Evolutionary conservation across 2,113 vertebrate species (phyloP).

Genomic region (Arothron firmamentum): DNA sequence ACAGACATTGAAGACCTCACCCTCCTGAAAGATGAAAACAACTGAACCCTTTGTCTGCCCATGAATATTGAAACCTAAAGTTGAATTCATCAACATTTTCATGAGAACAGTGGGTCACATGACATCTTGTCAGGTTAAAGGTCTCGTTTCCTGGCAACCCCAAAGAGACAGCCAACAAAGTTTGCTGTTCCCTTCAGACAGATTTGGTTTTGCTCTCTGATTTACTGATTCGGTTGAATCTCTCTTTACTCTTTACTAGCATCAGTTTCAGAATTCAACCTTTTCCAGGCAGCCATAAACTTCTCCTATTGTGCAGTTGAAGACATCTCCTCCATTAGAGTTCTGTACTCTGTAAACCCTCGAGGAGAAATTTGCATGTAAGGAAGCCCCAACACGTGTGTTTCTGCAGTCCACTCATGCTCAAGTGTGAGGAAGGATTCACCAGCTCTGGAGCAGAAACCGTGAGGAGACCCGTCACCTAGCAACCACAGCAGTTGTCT

Average conservation of each 20-base stretch:
- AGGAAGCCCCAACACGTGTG: slow-evolving; percentile 4
- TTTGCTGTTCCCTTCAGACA: no score
- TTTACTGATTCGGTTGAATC: no score
- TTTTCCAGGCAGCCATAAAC: no score
- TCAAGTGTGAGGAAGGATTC: slow-evolving; percentile 42
- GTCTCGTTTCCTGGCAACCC: no score
- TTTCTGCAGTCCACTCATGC: slow-evolving; percentile 15
- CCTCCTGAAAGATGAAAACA: background rate
- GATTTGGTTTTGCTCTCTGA: no score
- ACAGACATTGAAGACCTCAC: slow-evolving; percentile 1
- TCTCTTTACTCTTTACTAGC: no score
- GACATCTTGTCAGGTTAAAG: no score
- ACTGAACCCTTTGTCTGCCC: background rate
- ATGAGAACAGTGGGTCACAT: no score
- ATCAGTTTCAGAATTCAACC: no score
- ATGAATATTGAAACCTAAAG: background rate
- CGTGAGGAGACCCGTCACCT: slow-evolving; percentile 65
- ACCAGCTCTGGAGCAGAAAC: slow-evolving; percentile 44
- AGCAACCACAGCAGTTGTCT: slow-evolving; percentile 71
- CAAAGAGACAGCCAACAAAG: no score
- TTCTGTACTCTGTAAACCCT: background rate
- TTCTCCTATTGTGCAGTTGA: slow-evolving; percentile 2
- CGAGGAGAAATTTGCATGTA: background rate
- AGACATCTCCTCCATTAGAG: background rate
- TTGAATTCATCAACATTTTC: no score